phyloP scores from a whole-genome alignment of 2,888 invertebrate species.

The Hirtodrosophila alboralis region DNA sequence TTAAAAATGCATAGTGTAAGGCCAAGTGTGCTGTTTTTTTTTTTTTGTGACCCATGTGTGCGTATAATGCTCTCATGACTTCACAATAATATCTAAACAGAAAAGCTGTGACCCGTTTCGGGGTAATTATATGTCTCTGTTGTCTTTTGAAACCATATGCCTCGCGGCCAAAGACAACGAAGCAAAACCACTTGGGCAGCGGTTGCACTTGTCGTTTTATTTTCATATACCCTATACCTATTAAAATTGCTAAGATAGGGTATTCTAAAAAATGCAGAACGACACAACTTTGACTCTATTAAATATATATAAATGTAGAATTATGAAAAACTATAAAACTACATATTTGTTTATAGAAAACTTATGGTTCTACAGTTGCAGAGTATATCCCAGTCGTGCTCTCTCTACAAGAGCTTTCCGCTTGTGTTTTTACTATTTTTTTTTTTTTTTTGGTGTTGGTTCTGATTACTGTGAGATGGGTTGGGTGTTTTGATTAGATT shows the following conservation, averaged over 20 bases:
- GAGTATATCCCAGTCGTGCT: slow-evolving; percentile 1
- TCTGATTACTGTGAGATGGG: background rate
- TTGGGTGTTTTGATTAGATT: background rate
- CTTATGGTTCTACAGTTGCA: background rate
- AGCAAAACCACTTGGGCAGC: slow-evolving; percentile 20
- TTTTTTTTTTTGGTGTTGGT: slow-evolving; percentile 10
- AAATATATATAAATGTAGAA: too few species aligned
- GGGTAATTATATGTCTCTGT: slow-evolving; percentile 58
- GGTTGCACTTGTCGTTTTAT: slow-evolving; percentile 1
- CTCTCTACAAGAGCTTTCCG: background rate
- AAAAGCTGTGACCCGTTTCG: slow-evolving; percentile 31
- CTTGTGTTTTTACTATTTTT: slow-evolving; percentile 4
- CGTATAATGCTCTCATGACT: slow-evolving; percentile 50
- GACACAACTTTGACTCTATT: too few species aligned
- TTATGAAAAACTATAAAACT: too few species aligned
- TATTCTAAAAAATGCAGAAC: background rate
- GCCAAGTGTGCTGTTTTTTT: slow-evolving; percentile 34
- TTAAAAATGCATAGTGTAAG: slow-evolving; percentile 54
- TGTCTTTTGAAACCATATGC: slow-evolving; percentile 44
- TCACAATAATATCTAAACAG: slow-evolving; percentile 58
- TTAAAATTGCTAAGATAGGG: too few species aligned
- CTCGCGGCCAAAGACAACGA: slow-evolving; percentile 39
- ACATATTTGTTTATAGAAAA: too few species aligned
- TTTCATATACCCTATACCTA: slow-evolving; percentile 15
- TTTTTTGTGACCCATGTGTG: slow-evolving; percentile 32